Evolutionary conservation across 1,140 invertebrate genomes (phyloP).

Genomic region (Procambarus virginalis): DNA sequence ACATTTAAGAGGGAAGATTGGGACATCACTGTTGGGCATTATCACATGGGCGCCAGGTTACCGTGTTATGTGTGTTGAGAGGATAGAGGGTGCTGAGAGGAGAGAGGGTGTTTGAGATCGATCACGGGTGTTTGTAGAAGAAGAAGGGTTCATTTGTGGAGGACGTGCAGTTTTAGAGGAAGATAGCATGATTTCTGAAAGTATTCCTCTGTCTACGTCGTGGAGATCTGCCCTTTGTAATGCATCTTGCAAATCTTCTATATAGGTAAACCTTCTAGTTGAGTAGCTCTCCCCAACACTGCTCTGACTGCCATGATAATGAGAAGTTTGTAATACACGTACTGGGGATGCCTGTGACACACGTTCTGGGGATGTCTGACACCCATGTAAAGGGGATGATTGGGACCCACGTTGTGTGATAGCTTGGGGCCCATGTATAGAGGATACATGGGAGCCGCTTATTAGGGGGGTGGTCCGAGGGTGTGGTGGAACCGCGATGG

Average conservation of each 20-base stretch:
- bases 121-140: conserved; percentile 13
- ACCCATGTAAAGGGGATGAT: conserved; percentile 29
- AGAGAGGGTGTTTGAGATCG: conserved; percentile 25
- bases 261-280: conserved; percentile 23
- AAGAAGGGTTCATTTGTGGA: conserved; percentile 2
- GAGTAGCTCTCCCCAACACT: conserved; percentile 36
- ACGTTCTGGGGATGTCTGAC: conserved; percentile 10
- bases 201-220: conserved; percentile 1
- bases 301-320: not conserved
- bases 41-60: conserved; percentile 24
- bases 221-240: conserved; percentile 26
- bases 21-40: not conserved
- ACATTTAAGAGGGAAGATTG: not conserved
- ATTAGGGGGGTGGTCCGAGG: conserved; percentile 40
- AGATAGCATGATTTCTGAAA: conserved; percentile 36
- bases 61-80: conserved; percentile 4
- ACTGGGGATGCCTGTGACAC: conserved; percentile 21
- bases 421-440: conserved; percentile 36
- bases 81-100: not conserved
- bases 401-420: conserved; percentile 24
- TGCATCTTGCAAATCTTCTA: conserved; percentile 12
- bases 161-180: conserved; percentile 28
- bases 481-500: conserved; percentile 16
- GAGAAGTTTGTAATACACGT: conserved; percentile 23
- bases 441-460: conserved; percentile 40